Percentiles rank a stretch among this genome's conserved stretches.
These are phyloP conservation scores for Dendrocopos noguchii DNA, from an alignment of 2,113 vertebrate species.

Conservation along the genomic window DNA sequence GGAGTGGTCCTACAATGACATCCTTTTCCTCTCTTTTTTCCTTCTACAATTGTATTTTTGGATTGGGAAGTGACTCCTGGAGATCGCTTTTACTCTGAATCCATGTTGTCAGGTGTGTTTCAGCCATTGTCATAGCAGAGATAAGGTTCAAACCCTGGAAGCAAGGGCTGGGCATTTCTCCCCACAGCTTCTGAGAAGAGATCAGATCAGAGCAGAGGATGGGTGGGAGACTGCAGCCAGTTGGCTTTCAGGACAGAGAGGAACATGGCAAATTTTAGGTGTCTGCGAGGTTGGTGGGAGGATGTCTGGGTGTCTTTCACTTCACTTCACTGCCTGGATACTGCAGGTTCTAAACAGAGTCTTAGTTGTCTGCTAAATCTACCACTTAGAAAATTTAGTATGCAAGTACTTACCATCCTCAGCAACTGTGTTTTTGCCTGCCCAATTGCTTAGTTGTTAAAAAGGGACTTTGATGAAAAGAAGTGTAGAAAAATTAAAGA, in stretches of 20 bases:
- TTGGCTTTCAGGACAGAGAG: not conserved
- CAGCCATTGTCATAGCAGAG: not conserved
- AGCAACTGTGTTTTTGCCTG: not conserved
- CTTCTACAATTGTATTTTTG: not conserved
- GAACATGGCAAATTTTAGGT: not conserved
- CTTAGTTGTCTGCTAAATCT: not conserved
- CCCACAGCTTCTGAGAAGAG: not conserved
- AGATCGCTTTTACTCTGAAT: not conserved
- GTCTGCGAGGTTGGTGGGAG: not conserved
- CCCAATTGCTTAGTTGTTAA: not conserved
- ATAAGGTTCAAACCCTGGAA: not conserved
- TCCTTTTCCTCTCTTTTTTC: not conserved
- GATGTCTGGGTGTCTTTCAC: not conserved
- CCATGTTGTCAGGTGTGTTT: not conserved
- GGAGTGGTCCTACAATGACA: not conserved
- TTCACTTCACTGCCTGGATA: conserved; percentile 15
- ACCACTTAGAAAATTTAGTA: not conserved
- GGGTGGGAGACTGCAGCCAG: not conserved
- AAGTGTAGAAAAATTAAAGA: not conserved
- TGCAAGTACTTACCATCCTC: not conserved
- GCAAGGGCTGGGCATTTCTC: not conserved
- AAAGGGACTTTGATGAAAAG: not conserved
- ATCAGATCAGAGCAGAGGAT: not conserved
- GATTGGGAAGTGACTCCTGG: not conserved
- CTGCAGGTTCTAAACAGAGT: not conserved